Evolutionary conservation across 2,797 vertebrate species (phyloP).

Genomic region (Danio tinwini): DNA sequence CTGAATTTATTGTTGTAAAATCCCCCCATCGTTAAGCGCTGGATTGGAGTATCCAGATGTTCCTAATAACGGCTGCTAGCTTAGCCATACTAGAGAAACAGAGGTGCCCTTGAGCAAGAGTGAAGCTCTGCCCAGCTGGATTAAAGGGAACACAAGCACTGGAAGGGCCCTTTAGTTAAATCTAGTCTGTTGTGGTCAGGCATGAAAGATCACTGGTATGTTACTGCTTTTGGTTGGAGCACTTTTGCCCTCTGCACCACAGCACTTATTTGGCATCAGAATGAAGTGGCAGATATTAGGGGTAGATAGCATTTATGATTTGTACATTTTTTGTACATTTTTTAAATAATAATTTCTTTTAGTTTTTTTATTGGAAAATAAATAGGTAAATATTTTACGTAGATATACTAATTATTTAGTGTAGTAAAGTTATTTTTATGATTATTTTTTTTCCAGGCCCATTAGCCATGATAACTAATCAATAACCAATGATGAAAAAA

Average conservation of each 20-base stretch:
- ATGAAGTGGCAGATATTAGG: conserved; percentile 68
- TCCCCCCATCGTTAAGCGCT: conserved; percentile 53
- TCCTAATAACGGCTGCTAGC: conserved; percentile 60
- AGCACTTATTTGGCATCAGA: conserved; percentile 46
- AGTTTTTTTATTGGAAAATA: too few species aligned
- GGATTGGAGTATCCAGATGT: conserved; percentile 65
- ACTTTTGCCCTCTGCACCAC: neutral
- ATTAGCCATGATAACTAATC: too few species aligned
- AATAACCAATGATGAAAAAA: too few species aligned
- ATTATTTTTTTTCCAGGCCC: too few species aligned
- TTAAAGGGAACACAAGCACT: conserved; percentile 15
- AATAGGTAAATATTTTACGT: too few species aligned
- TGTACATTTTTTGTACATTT: too few species aligned
- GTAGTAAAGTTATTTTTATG: too few species aligned
- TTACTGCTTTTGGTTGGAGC: conserved; percentile 25
- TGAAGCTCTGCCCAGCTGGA: conserved; percentile 20
- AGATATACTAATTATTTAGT: too few species aligned
- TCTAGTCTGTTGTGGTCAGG: conserved; percentile 25
- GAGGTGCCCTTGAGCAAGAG: conserved; percentile 58
- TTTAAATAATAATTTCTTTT: too few species aligned
- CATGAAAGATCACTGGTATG: conserved; percentile 27
- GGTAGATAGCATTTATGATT: conserved; percentile 64
- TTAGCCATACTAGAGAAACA: conserved; percentile 41
- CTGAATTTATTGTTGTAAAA: conserved; percentile 64
- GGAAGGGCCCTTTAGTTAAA: conserved; percentile 46